phyloP scores from a whole-genome alignment of 2,113 vertebrate genomes.

The Petaurus breviceps region DNA sequence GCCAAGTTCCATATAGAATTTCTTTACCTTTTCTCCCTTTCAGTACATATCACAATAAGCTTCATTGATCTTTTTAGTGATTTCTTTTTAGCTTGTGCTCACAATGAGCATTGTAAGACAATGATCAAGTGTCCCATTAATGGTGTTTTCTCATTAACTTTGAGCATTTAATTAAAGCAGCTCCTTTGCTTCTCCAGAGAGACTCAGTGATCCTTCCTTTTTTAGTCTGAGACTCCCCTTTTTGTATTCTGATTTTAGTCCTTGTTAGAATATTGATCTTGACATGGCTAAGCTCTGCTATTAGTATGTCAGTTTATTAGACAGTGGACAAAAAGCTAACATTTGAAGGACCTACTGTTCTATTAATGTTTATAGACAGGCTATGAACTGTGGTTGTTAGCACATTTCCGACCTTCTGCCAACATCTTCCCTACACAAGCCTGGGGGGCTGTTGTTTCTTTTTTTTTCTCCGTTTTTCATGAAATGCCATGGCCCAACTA shows the following conservation, averaged over 20 bases:
- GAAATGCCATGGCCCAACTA: background rate
- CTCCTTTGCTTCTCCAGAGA: background rate
- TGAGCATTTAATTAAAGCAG: background rate
- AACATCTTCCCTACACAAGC: background rate
- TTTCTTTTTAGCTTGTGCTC: background rate
- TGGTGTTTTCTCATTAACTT: background rate
- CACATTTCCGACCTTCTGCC: background rate
- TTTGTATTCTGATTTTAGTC: background rate
- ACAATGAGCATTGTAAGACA: background rate
- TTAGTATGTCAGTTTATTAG: background rate
- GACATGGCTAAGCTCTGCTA: background rate
- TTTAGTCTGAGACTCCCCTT: background rate
- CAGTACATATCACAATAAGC: background rate
- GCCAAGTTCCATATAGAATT: background rate
- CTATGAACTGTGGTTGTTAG: background rate
- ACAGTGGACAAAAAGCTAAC: background rate
- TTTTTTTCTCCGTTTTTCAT: background rate
- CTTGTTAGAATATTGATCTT: background rate
- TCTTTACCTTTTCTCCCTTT: background rate
- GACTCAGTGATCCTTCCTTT: background rate
- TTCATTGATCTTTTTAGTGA: background rate
- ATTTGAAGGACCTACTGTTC: background rate
- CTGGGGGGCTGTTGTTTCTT: background rate
- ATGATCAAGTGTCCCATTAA: background rate
- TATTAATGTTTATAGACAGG: background rate